Evolutionary conservation across 2,888 invertebrate species (phyloP).

Genomic region (Exocentrus adspersus): DNA sequence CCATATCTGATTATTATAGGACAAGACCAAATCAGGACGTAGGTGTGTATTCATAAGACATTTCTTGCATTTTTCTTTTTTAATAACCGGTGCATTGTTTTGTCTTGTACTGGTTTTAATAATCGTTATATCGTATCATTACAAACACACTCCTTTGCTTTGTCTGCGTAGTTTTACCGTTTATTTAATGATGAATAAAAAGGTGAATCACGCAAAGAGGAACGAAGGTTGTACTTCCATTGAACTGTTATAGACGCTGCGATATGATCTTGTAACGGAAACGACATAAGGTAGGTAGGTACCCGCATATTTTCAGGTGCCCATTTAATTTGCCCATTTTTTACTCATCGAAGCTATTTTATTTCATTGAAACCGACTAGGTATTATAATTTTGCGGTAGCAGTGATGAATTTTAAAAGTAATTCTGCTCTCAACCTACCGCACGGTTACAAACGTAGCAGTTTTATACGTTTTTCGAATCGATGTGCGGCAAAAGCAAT

Average conservation of each 20-base stretch:
- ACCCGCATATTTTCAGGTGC: no score
- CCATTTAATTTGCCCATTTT: no score
- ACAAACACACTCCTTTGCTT: background rate
- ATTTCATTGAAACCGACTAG: no score
- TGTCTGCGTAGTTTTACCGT: background rate
- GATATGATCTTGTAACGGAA: no score
- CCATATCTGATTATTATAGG: background rate
- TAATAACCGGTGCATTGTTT: background rate
- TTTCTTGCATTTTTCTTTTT: background rate
- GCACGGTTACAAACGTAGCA: background rate
- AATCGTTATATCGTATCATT: background rate
- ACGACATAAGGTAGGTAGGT: no score
- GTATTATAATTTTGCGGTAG: no score
- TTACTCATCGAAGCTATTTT: no score
- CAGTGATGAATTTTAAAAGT: background rate
- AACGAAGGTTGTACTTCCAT: background rate
- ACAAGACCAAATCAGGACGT: background rate
- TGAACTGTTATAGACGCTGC: background rate
- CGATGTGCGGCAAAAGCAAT: conserved; percentile 3
- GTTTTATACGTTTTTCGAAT: conserved; percentile 21
- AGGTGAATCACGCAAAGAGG: background rate
- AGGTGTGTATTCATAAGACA: background rate
- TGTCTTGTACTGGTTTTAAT: background rate
- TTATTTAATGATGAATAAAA: background rate
- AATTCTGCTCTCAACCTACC: background rate